These are phyloP conservation scores for Himantopus leucocephalus DNA, from an alignment of 2,113 vertebrate genomes.

Conservation along the genomic window DNA sequence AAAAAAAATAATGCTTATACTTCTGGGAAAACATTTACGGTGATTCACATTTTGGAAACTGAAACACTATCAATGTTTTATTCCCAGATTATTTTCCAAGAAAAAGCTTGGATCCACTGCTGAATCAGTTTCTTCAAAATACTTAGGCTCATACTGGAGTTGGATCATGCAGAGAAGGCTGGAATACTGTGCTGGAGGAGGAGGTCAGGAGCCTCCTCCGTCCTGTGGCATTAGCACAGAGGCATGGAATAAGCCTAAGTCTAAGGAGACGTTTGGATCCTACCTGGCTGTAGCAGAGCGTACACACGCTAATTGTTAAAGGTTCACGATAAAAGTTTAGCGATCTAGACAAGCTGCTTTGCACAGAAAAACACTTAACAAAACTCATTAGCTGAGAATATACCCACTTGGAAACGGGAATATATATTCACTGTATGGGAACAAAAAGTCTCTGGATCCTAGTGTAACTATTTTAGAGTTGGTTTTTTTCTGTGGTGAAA, in stretches of 20 bases:
- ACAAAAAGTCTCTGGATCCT: neutral
- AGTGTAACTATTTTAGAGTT: neutral
- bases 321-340: neutral
- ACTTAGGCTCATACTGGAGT: neutral
- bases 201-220: neutral
- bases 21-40: constrained; percentile 36
- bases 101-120: constrained; percentile 31
- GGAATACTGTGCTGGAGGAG: neutral
- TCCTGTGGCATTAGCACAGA: neutral
- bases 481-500: neutral
- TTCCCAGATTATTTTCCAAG: constrained; percentile 54
- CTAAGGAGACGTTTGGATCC: neutral
- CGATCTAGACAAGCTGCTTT: neutral
- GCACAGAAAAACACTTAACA: neutral
- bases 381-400: neutral
- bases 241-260: neutral
- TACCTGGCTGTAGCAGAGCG: neutral
- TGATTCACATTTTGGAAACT: constrained; percentile 57
- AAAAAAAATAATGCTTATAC: neutral
- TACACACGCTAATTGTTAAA: neutral
- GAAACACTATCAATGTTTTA: constrained; percentile 21
- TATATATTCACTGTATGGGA: neutral
- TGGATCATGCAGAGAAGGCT: neutral
- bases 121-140: constrained; percentile 41
- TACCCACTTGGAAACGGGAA: neutral